phyloP scores from a whole-genome alignment of 2,113 vertebrate species.

The Cyphomyrus plagiostoma region DNA sequence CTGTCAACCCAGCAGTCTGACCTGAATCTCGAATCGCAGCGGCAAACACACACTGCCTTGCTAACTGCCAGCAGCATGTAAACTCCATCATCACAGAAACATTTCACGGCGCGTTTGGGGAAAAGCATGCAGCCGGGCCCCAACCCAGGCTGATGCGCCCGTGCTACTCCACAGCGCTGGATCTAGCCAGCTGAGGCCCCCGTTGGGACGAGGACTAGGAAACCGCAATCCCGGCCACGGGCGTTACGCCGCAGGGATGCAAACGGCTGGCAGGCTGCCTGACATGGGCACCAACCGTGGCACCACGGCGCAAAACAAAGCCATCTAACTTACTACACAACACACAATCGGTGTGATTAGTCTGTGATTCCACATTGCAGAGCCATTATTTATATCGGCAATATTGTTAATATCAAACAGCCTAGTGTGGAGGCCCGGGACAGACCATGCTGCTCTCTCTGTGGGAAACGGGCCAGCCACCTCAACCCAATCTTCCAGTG shows the following conservation, averaged over 20 bases:
- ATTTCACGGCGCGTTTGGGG: not conserved
- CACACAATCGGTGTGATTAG: not conserved
- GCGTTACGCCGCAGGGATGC: not conserved
- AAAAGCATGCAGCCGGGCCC: not conserved
- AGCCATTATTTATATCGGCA: not conserved
- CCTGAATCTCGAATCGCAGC: not conserved
- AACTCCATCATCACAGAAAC: not conserved
- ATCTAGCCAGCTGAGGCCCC: not conserved
- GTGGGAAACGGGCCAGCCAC: not conserved
- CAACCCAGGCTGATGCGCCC: not conserved
- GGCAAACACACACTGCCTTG: not conserved
- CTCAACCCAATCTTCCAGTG: not conserved
- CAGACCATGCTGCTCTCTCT: no score
- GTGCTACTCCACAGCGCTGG: not conserved
- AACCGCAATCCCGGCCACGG: not conserved
- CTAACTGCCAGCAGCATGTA: not conserved
- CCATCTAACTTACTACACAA: not conserved
- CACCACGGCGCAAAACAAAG: not conserved
- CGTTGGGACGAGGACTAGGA: not conserved
- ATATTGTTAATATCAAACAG: not conserved
- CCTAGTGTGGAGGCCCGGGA: not conserved
- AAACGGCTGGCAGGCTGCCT: not conserved
- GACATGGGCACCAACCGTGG: not conserved
- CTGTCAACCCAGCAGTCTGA: not conserved
- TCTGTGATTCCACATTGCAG: not conserved